Conservation (phyloP, 2,113 vertebrate species). For the Acanthochromis polyacanthus region DNA sequence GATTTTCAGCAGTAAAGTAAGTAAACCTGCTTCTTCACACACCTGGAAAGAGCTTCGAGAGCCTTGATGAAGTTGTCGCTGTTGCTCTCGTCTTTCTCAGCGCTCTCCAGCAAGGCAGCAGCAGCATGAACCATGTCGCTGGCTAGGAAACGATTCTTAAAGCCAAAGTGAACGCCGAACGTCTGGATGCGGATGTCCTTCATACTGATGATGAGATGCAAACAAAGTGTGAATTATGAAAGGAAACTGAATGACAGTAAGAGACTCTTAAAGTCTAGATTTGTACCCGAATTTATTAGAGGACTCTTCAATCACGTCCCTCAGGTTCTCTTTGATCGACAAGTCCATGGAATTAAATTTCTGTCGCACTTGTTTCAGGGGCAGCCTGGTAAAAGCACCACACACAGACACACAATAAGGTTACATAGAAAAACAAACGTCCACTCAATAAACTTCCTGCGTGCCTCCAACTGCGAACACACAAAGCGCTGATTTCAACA, state of each 20-base stretch:
- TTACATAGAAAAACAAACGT: not conserved
- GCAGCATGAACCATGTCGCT: conserved; percentile 93
- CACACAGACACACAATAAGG: conserved; percentile 21
- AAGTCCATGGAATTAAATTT: conserved; percentile 97
- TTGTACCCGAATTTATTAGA: conserved; percentile 96
- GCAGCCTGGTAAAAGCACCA: conserved; percentile 83
- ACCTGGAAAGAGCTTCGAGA: conserved; percentile 97
- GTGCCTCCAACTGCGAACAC: not conserved
- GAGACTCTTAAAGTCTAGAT: not conserved
- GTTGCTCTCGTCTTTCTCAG: conserved; percentile 87
- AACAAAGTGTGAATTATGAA: not conserved
- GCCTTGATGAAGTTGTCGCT: conserved; percentile 94
- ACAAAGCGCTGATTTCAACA: too few relatives aligned
- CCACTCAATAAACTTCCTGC: not conserved
- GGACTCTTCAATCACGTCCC: conserved; percentile 95
- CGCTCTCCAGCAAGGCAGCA: conserved; percentile 91
- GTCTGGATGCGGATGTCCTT: conserved; percentile 97
- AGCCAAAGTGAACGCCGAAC: conserved; percentile 96
- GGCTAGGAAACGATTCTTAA: conserved; percentile 97
- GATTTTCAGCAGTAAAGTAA: accelerated
- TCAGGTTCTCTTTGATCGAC: conserved; percentile 94
- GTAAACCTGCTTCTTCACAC: conserved; percentile 12
- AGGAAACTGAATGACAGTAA: not conserved
- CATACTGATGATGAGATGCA: conserved; percentile 84
- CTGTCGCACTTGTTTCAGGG: conserved; percentile 95